phyloP scores from a whole-genome alignment of 2,113 vertebrate species.

The Petaurus breviceps region DNA sequence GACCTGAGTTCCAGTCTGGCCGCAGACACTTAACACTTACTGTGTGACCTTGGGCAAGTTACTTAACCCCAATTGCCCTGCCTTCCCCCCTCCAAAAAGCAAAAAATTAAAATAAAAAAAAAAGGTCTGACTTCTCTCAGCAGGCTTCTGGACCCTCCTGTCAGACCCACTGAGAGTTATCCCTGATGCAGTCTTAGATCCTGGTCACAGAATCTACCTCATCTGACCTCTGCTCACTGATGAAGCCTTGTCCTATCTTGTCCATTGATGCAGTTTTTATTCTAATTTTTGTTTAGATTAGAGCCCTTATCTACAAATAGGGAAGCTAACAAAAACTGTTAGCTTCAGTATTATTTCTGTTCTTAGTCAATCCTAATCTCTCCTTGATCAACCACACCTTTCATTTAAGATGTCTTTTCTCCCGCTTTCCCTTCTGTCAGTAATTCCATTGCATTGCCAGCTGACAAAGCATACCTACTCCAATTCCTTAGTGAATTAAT shows the following conservation, averaged over 20 bases:
- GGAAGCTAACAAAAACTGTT: too few species aligned
- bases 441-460: neutral
- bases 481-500: neutral
- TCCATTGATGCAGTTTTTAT: neutral
- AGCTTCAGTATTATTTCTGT: neutral
- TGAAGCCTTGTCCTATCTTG: neutral
- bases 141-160: neutral
- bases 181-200: neutral
- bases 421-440: neutral
- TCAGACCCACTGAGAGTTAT: neutral
- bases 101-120: neutral
- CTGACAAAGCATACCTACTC: neutral
- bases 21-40: too few species aligned
- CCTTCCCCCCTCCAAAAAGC: too few species aligned
- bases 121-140: neutral
- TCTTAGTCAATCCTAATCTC: neutral
- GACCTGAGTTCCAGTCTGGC: too few species aligned
- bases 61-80: too few species aligned
- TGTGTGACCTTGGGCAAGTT: too few species aligned
- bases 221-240: neutral
- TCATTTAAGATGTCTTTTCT: neutral
- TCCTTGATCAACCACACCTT: neutral
- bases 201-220: neutral
- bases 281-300: neutral
- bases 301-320: neutral